Evolutionary conservation across 2,113 vertebrate species (phyloP).

Genomic region (Kryptolebias marmoratus): DNA sequence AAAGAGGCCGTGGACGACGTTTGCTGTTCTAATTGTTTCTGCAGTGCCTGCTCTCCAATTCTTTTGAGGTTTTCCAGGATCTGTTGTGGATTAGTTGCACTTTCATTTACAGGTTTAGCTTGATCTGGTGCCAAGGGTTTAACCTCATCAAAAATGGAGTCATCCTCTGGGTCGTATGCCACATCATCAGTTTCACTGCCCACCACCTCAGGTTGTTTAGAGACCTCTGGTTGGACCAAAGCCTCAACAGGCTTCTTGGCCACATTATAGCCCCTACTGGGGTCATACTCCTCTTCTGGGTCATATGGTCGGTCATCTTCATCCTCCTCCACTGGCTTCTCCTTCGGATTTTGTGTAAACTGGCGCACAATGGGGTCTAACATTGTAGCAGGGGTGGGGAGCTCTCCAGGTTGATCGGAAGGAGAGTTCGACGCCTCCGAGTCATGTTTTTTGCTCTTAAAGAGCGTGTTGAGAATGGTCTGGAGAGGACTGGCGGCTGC

Average conservation of each 20-base stretch:
- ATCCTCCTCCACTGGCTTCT: conserved; percentile 85
- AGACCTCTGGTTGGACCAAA: conserved; percentile 56
- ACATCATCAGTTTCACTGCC: conserved; percentile 84
- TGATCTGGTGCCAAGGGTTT: conserved; percentile 84
- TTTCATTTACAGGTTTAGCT: conserved; percentile 52
- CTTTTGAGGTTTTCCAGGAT: conserved; percentile 90
- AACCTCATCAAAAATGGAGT: conserved; percentile 95
- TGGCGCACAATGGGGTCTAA: conserved; percentile 94
- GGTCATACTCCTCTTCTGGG: conserved; percentile 95
- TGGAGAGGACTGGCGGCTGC: conserved; percentile 85
- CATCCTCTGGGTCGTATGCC: conserved; percentile 96
- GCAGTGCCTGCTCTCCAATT: conserved; percentile 87
- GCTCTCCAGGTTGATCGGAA: conserved; percentile 74
- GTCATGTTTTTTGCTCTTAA: conserved; percentile 90
- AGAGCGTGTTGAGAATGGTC: conserved; percentile 94
- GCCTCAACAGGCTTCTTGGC: conserved; percentile 68
- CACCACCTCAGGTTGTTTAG: conserved; percentile 63
- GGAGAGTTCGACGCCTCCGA: conserved; percentile 81
- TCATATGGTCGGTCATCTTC: conserved; percentile 95
- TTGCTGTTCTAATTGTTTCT: conserved; percentile 87
- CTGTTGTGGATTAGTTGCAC: conserved; percentile 83
- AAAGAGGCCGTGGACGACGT: conserved; percentile 82
- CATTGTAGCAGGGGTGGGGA: conserved; percentile 73
- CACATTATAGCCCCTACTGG: conserved; percentile 80
- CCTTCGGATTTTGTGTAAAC: conserved; percentile 88